Conservation (phyloP, 2,113 vertebrate species). For the Capreolus pygargus region DNA sequence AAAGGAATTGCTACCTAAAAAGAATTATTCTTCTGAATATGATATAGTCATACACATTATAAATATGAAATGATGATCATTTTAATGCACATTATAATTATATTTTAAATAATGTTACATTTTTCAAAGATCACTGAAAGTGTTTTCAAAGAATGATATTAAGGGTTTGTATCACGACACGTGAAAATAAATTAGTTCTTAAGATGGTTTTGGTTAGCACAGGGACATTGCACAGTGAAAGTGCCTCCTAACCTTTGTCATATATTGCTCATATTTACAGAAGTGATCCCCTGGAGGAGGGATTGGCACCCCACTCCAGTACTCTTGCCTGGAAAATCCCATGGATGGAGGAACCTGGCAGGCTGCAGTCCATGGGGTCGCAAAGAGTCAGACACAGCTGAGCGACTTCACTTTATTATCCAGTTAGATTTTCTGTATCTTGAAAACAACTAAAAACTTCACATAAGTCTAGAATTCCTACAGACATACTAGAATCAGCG, state of each 20-base stretch:
- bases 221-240: background rate
- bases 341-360: background rate
- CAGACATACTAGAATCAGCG: background rate
- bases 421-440: background rate
- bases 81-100: background rate
- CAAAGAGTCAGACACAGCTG: background rate
- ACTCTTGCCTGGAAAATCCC: background rate
- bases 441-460: background rate
- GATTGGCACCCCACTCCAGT: background rate
- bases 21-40: background rate
- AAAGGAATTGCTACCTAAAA: background rate
- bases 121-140: background rate
- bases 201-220: background rate
- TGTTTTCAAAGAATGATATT: constrained; percentile 1
- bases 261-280: background rate
- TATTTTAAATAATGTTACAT: background rate
- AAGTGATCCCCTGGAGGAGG: background rate
- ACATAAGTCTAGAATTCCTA: background rate
- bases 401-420: background rate
- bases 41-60: background rate
- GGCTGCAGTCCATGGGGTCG: background rate
- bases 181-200: background rate
- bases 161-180: background rate
- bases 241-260: background rate
- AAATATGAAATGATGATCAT: background rate